A percentile compares a stretch with the other conserved stretches of the same genome.
These are phyloP conservation scores for Aix galericulata DNA, from an alignment of 2,113 vertebrate genomes.

Conservation along the genomic window DNA sequence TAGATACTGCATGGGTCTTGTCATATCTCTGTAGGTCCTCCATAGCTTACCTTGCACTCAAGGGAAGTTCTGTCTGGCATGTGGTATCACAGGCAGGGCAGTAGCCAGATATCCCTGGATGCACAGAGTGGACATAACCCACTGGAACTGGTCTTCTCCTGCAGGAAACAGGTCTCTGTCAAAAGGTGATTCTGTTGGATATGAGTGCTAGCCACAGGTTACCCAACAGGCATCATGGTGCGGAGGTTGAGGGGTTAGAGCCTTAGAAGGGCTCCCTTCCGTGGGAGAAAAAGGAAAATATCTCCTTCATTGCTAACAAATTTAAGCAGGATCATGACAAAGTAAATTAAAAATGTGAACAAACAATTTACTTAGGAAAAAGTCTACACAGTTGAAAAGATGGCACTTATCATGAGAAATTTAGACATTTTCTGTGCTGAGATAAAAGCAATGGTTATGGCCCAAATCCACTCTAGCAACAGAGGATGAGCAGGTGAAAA, in stretches of 20 bases:
- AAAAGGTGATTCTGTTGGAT: neutral
- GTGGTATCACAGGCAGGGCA: neutral
- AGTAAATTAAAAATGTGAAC: neutral
- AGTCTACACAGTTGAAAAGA: neutral
- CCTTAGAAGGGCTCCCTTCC: neutral
- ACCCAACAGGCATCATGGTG: neutral
- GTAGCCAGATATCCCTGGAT: neutral
- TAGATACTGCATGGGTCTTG: neutral
- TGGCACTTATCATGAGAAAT: neutral
- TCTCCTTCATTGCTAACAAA: neutral
- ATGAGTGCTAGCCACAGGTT: neutral
- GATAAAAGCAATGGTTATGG: neutral
- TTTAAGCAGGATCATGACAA: neutral
- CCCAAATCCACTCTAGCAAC: neutral
- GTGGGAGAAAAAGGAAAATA: neutral
- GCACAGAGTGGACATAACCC: neutral
- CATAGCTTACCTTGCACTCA: neutral
- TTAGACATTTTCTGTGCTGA: neutral
- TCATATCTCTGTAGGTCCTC: neutral
- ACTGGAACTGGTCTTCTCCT: neutral
- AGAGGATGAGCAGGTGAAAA: neutral
- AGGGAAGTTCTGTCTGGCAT: neutral
- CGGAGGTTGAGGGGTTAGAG: neutral
- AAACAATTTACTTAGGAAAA: neutral
- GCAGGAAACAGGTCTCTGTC: neutral